Evolutionary conservation across 2,797 vertebrate species (phyloP).

Genomic region (Parauchenoglanis ngamensis): DNA sequence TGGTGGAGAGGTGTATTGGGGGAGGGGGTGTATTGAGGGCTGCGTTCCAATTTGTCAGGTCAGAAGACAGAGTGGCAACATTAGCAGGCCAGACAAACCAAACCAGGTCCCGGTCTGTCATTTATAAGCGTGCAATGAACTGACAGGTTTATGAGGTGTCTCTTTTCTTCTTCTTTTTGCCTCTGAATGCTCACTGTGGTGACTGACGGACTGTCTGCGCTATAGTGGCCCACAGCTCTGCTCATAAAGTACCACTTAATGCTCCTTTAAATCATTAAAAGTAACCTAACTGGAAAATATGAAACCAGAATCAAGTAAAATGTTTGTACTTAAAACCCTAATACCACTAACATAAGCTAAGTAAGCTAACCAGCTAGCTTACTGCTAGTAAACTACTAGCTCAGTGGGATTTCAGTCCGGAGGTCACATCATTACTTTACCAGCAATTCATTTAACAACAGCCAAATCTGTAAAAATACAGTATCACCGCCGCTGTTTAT

Average conservation of each 20-base stretch:
- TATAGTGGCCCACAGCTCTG: not conserved
- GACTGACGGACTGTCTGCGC: slow-evolving; percentile 17
- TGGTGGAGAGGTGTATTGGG: not conserved
- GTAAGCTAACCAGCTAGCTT: not conserved
- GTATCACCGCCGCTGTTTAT: not conserved
- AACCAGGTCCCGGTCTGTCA: slow-evolving; percentile 43
- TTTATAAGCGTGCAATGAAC: slow-evolving; percentile 50
- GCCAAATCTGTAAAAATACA: not conserved
- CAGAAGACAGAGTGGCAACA: slow-evolving; percentile 53
- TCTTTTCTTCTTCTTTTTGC: not conserved
- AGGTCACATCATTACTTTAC: not conserved
- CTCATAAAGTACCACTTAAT: not conserved
- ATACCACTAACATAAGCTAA: not conserved
- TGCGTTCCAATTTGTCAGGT: slow-evolving; percentile 48
- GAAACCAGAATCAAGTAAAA: not conserved
- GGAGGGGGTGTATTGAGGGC: not conserved
- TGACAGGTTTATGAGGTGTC: slow-evolving; percentile 53
- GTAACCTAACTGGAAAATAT: not conserved
- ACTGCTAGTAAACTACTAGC: not conserved
- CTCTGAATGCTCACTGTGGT: slow-evolving; percentile 10
- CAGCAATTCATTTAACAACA: not conserved
- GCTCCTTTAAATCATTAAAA: not conserved
- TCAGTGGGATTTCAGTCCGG: not conserved
- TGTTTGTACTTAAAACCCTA: not conserved
- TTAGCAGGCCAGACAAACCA: slow-evolving; percentile 49